These are phyloP conservation scores for Poecile montanus DNA, from an alignment of 2,797 vertebrate species.

Conservation along the genomic window DNA sequence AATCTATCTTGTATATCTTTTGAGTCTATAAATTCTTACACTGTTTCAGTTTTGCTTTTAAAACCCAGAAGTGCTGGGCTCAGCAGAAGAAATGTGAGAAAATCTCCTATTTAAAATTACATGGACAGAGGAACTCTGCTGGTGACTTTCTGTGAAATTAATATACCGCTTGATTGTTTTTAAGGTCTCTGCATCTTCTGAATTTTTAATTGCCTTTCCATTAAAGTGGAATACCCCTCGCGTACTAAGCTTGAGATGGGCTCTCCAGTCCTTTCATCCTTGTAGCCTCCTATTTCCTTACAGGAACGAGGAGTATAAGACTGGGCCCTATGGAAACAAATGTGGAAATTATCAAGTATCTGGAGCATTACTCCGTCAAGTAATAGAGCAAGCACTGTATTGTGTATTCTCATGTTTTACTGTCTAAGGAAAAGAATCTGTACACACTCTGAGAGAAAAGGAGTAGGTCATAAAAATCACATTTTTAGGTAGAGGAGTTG, in stretches of 20 bases:
- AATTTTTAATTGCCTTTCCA: slow-evolving; percentile 59
- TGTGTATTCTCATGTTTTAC: slow-evolving; percentile 18
- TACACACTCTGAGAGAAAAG: neutral
- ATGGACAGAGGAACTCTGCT: neutral
- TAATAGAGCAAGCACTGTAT: neutral
- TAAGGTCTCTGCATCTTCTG: slow-evolving; percentile 38
- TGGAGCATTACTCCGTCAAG: neutral
- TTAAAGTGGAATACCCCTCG: slow-evolving; percentile 21
- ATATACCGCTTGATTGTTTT: neutral
- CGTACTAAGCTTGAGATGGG: neutral
- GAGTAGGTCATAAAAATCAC: neutral
- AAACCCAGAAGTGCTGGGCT: slow-evolving; percentile 1
- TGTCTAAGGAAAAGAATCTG: neutral
- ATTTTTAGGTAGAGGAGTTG: slow-evolving; percentile 6
- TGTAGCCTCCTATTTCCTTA: neutral
- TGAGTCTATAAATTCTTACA: neutral
- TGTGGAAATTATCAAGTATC: slow-evolving; percentile 18
- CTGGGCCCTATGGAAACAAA: neutral
- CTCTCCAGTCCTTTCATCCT: neutral
- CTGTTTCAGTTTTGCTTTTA: neutral
- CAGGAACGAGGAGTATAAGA: neutral
- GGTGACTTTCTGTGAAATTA: slow-evolving; percentile 11
- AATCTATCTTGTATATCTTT: neutral
- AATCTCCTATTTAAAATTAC: slow-evolving; percentile 43
- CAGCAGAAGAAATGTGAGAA: slow-evolving; percentile 47